Evolutionary conservation across 2,888 invertebrate species (phyloP).

Genomic region (Choristoneura rosaceana): DNA sequence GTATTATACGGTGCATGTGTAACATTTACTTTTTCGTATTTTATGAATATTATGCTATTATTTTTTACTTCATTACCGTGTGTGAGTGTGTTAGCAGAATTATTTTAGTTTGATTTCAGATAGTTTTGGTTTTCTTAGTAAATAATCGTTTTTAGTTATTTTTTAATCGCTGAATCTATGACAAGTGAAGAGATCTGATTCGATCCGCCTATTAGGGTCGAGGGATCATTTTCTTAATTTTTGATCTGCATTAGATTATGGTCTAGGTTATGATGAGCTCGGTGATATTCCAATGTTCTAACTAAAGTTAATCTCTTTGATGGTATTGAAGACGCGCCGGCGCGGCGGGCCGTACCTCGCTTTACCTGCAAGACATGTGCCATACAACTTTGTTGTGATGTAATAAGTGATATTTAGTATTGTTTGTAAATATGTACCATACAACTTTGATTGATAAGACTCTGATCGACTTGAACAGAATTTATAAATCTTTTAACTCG

Average conservation of each 20-base stretch:
- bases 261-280: constrained; percentile 69
- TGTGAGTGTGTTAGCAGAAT: constrained; percentile 85
- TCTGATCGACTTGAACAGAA: constrained; percentile 65
- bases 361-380: constrained; percentile 80
- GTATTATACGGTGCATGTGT: constrained; percentile 84
- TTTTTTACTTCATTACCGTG: constrained; percentile 80
- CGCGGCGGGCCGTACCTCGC: constrained; percentile 49
- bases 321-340: constrained; percentile 79
- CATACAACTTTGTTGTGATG: constrained; percentile 85
- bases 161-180: constrained; percentile 80
- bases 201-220: constrained; percentile 59
- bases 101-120: constrained; percentile 82
- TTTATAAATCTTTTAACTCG: constrained; percentile 58
- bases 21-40: constrained; percentile 75
- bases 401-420: constrained; percentile 84
- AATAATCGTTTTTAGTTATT: constrained; percentile 83
- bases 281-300: constrained; percentile 75
- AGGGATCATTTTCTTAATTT: constrained; percentile 63
- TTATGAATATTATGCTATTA: constrained; percentile 80
- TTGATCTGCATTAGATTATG: constrained; percentile 78
- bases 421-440: constrained; percentile 85
- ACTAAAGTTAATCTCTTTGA: constrained; percentile 57
- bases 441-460: constrained; percentile 73
- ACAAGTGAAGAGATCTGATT: constrained; percentile 87
- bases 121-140: constrained; percentile 79